phyloP scores from a whole-genome alignment of 2,113 vertebrate species.

The Gallinago undulata region DNA sequence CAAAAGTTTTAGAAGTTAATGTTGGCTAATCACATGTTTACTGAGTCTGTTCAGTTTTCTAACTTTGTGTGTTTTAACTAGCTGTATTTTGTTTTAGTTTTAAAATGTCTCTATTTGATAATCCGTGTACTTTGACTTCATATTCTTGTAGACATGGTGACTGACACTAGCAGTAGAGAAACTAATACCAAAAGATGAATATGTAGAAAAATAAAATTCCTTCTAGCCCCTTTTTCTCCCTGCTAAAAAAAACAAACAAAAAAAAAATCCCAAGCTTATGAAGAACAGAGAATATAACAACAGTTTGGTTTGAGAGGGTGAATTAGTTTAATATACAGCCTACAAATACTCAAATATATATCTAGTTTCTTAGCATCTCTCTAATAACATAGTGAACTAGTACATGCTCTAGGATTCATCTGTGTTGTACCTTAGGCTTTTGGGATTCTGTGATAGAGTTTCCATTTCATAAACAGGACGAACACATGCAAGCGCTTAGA shows the following conservation, averaged over 20 bases:
- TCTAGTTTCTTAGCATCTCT: background rate
- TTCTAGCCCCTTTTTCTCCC: background rate
- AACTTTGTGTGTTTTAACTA: background rate
- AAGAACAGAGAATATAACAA: background rate
- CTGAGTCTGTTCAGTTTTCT: background rate
- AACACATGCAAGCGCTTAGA: constrained; percentile 46
- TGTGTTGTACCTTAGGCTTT: constrained; percentile 12
- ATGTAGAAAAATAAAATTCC: background rate
- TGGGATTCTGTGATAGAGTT: constrained; percentile 13
- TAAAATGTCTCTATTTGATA: background rate
- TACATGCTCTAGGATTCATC: background rate
- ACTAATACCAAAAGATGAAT: background rate
- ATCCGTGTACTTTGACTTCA: background rate
- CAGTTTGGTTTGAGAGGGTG: background rate
- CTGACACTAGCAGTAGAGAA: background rate
- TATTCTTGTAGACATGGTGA: background rate
- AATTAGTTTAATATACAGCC: background rate
- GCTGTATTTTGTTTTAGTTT: background rate
- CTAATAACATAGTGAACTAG: background rate
- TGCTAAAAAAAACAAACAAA: background rate
- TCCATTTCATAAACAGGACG: constrained; percentile 6
- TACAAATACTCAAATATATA: background rate
- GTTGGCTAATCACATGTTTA: background rate
- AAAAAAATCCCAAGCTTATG: background rate
- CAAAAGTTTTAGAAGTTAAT: constrained; percentile 25